A percentile compares a stretch with the other conserved stretches of the same genome.
phyloP scores from a whole-genome alignment of 2,888 invertebrate species.

The Julus scandinavius region DNA sequence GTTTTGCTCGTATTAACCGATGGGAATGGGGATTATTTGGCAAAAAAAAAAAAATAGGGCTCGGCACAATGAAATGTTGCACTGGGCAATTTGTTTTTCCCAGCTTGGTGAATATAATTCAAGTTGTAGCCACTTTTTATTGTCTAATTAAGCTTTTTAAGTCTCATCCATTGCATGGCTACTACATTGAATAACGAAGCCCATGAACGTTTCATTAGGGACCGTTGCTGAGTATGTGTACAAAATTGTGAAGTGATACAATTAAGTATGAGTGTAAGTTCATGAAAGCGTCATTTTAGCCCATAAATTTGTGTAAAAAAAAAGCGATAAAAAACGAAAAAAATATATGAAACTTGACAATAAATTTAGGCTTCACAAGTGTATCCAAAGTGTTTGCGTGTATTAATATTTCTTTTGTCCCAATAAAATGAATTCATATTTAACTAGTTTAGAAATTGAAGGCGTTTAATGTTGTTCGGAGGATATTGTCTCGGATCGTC shows the following conservation, averaged over 20 bases:
- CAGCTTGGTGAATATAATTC: not conserved
- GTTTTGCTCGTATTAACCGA: slow-evolving; percentile 38
- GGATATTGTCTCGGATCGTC: not conserved
- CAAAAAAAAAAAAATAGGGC: not conserved
- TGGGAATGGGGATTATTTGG: slow-evolving; percentile 14
- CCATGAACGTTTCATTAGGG: slow-evolving; percentile 20
- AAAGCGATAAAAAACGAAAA: not conserved
- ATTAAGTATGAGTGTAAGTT: slow-evolving; percentile 41
- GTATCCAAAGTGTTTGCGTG: slow-evolving; percentile 34
- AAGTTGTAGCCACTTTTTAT: slow-evolving; percentile 40
- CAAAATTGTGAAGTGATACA: slow-evolving; percentile 32
- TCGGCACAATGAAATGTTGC: slow-evolving; percentile 25
- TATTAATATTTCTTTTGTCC: slow-evolving; percentile 34
- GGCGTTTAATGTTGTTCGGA: not conserved
- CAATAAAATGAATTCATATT: slow-evolving; percentile 11
- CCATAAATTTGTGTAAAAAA: slow-evolving; percentile 40
- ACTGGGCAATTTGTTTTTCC: slow-evolving; percentile 8
- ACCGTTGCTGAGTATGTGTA: slow-evolving; percentile 34
- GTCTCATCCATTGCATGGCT: slow-evolving; percentile 30
- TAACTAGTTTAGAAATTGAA: slow-evolving; percentile 1
- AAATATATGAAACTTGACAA: slow-evolving; percentile 40
- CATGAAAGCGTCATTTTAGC: slow-evolving; percentile 40
- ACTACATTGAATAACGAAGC: slow-evolving; percentile 10
- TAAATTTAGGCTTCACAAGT: slow-evolving; percentile 45
- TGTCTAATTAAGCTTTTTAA: slow-evolving; percentile 43